These are phyloP conservation scores for Cynoglossus semilaevis DNA, from an alignment of 2,113 vertebrate species.

Conservation along the genomic window DNA sequence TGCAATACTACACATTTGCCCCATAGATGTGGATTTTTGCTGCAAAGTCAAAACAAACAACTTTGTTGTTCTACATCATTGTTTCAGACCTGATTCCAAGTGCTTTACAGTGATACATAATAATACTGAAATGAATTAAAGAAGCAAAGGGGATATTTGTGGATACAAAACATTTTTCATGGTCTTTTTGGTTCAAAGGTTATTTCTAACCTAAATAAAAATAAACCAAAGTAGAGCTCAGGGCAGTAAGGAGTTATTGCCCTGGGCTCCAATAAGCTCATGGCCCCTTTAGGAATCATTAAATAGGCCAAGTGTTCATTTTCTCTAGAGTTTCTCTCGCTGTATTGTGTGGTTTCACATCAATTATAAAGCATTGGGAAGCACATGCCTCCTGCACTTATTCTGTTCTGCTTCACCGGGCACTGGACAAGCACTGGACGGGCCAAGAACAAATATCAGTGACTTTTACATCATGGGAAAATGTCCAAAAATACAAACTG, in stretches of 20 bases:
- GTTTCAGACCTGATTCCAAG: no score
- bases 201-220: no score
- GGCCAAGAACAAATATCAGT: slow-evolving; percentile 13
- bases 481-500: no score
- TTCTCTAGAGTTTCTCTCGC: slow-evolving; percentile 58
- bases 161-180: neutral
- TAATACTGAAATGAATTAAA: no score
- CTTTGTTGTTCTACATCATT: no score
- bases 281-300: slow-evolving; percentile 56
- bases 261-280: slow-evolving; percentile 39
- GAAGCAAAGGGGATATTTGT: no score
- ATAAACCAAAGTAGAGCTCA: no score
- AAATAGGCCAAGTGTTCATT: slow-evolving; percentile 69
- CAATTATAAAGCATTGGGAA: slow-evolving; percentile 68
- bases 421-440: slow-evolving; percentile 17
- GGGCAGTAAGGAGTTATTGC: neutral
- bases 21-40: slow-evolving; percentile 12
- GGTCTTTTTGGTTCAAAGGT: no score
- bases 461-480: no score
- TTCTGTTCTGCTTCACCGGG: slow-evolving; percentile 55
- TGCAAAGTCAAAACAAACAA: slow-evolving; percentile 13
- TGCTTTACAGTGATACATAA: no score
- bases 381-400: slow-evolving; percentile 57
- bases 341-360: slow-evolving; percentile 59
- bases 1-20: slow-evolving; percentile 4